phyloP scores from a whole-genome alignment of 2,113 vertebrate species.

The Nothocercus julius region DNA sequence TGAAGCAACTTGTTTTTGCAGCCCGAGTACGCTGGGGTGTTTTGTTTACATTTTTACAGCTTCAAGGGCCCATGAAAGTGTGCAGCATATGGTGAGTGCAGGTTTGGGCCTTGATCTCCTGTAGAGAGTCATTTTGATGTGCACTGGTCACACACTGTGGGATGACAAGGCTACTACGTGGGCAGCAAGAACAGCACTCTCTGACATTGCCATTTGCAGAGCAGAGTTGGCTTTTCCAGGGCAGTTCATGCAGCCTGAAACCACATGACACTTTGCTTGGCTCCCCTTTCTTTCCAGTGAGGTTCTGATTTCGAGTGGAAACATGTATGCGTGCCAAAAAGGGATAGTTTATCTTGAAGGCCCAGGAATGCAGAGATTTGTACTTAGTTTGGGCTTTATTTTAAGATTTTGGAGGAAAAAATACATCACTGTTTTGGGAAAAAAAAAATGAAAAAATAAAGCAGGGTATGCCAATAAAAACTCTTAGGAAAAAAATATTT shows the following conservation, averaged over 20 bases:
- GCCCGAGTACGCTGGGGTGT: fast-evolving
- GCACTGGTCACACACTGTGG: fast-evolving
- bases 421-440: not conserved
- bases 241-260: not conserved
- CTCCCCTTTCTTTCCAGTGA: not conserved
- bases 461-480: conserved; percentile 33
- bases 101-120: not conserved
- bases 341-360: conserved; percentile 57
- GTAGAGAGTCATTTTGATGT: not conserved
- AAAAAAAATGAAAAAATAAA: not conserved
- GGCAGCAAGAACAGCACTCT: not conserved
- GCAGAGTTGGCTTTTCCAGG: not conserved
- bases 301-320: conserved; percentile 59
- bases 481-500: not conserved
- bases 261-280: conserved; percentile 6
- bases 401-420: conserved; percentile 56
- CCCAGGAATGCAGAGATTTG: conserved; percentile 37
- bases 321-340: conserved; percentile 38
- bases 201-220: not conserved
- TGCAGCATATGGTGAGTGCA: not conserved
- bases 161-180: not conserved
- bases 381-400: conserved; percentile 49
- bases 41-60: not conserved
- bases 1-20: not conserved
- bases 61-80: not conserved